Evolutionary conservation across 2,888 invertebrate genomes (phyloP).

Genomic region (Xiphydria camelus): DNA sequence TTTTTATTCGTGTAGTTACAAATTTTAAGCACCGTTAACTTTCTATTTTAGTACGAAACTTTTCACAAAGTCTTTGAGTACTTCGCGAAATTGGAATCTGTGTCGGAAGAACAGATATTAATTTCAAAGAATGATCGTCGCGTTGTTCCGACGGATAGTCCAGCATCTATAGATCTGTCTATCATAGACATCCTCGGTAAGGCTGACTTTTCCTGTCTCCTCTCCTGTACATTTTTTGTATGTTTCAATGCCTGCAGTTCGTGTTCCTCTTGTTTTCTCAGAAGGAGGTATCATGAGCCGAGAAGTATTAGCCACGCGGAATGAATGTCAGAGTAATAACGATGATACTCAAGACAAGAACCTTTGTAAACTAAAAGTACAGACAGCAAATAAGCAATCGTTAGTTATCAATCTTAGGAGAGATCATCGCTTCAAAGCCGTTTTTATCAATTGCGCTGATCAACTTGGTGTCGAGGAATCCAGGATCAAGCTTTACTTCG

Average conservation of each 20-base stretch:
- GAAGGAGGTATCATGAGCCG: conserved; percentile 13
- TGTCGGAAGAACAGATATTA: conserved; percentile 39
- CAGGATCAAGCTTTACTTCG: conserved; percentile 45
- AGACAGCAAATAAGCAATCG: conserved; percentile 36
- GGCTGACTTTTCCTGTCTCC: too few species aligned
- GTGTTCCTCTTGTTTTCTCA: neutral
- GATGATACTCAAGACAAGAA: conserved; percentile 19
- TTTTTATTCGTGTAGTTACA: neutral
- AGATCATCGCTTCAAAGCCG: conserved; percentile 30
- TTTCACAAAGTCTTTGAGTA: conserved; percentile 39
- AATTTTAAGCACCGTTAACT: neutral
- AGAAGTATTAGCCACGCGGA: neutral
- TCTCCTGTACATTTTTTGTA: neutral
- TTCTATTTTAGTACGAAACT: conserved; percentile 39
- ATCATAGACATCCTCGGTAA: conserved; percentile 48
- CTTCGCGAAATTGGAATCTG: conserved; percentile 42
- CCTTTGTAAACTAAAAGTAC: conserved; percentile 43
- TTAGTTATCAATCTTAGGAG: conserved; percentile 30
- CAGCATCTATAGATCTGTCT: conserved; percentile 39
- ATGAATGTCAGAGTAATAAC: neutral
- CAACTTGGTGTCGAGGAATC: conserved; percentile 32
- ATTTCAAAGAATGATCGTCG: conserved; percentile 36
- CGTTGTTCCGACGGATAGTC: conserved; percentile 40
- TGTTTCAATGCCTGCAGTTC: neutral
- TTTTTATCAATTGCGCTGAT: conserved; percentile 34